Percentiles rank a stretch among this genome's conserved stretches.
These are phyloP conservation scores for Glossosoma conforme DNA, from an alignment of 1,140 invertebrate genomes.

Conservation along the genomic window DNA sequence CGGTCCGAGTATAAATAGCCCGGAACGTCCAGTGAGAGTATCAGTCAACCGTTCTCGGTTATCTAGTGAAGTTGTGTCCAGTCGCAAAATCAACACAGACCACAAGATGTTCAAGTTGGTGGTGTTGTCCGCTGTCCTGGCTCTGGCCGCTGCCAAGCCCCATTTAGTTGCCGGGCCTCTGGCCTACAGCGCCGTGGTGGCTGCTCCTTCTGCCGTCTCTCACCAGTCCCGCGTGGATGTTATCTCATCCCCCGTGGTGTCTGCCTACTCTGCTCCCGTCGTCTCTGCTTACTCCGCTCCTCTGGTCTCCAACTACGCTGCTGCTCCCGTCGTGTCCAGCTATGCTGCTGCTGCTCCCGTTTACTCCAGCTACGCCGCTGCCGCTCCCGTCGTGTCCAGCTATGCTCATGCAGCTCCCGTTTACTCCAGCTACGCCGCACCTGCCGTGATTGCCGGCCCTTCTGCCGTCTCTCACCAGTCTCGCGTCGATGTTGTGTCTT, in stretches of 20 bases:
- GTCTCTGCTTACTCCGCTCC: slow-evolving; percentile 18
- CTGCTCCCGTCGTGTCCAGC: slow-evolving; percentile 27
- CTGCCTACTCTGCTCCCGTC: slow-evolving; percentile 18
- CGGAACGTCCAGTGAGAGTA: slow-evolving; percentile 30
- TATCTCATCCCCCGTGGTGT: slow-evolving; percentile 22
- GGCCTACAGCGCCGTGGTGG: slow-evolving; percentile 39
- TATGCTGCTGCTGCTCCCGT: slow-evolving; percentile 12
- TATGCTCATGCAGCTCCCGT: slow-evolving; percentile 26
- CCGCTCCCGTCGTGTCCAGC: slow-evolving; percentile 33
- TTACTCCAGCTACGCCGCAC: slow-evolving; percentile 28
- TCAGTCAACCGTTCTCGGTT: slow-evolving; percentile 39
- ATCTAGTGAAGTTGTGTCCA: slow-evolving; percentile 37
- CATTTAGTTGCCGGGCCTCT: slow-evolving; percentile 39
- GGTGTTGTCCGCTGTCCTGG: slow-evolving; percentile 53
- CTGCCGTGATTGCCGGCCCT: slow-evolving; percentile 30
- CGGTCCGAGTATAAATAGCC: slow-evolving; percentile 49
- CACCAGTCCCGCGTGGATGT: slow-evolving; percentile 41
- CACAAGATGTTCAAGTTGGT: slow-evolving; percentile 55
- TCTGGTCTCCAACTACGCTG: slow-evolving; percentile 34
- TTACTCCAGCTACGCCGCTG: slow-evolving; percentile 29
- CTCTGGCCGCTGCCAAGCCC: slow-evolving; percentile 41
- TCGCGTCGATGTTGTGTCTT: slow-evolving; percentile 24
- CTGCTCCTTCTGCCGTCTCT: slow-evolving; percentile 28
- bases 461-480: slow-evolving; percentile 33
- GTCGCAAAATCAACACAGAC: slow-evolving; percentile 40